Conservation (phyloP, 2,888 invertebrate species). For the Mythimna lalbum region DNA sequence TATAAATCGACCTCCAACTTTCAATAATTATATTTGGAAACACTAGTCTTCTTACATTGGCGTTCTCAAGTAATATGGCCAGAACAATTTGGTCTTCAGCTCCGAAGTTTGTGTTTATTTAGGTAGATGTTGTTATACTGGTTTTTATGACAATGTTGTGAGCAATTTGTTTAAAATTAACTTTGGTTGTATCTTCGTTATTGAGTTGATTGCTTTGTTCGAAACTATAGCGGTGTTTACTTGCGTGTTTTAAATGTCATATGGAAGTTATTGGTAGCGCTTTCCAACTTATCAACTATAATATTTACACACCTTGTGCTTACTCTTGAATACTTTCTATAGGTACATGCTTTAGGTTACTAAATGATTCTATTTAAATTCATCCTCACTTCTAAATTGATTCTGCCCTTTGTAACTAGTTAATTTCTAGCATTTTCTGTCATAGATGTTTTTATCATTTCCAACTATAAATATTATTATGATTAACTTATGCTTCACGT, state of each 20-base stretch:
- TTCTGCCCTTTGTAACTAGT: too few species aligned
- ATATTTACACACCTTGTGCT: background rate
- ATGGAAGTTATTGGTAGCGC: background rate
- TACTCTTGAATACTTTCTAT: too few species aligned
- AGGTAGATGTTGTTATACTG: constrained; percentile 51
- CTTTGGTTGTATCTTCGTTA: constrained; percentile 65
- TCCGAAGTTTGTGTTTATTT: constrained; percentile 52
- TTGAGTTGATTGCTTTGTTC: constrained; percentile 64
- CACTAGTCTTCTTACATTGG: constrained; percentile 41
- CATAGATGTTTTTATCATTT: too few species aligned
- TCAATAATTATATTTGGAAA: constrained; percentile 20
- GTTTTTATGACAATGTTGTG: constrained; percentile 71
- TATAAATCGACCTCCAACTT: constrained; percentile 54
- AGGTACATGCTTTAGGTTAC: background rate
- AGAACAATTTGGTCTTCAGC: constrained; percentile 61
- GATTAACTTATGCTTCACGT: too few species aligned
- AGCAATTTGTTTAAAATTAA: constrained; percentile 74
- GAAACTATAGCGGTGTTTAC: constrained; percentile 41
- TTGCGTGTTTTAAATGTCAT: constrained; percentile 18
- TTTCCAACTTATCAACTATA: background rate
- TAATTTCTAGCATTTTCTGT: too few species aligned
- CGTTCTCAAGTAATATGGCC: constrained; percentile 48
- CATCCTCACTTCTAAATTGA: too few species aligned
- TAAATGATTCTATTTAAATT: background rate
- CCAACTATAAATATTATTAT: too few species aligned